Evolutionary conservation across 2,888 invertebrate species (phyloP).

Genomic region (Nemoura dubitans): DNA sequence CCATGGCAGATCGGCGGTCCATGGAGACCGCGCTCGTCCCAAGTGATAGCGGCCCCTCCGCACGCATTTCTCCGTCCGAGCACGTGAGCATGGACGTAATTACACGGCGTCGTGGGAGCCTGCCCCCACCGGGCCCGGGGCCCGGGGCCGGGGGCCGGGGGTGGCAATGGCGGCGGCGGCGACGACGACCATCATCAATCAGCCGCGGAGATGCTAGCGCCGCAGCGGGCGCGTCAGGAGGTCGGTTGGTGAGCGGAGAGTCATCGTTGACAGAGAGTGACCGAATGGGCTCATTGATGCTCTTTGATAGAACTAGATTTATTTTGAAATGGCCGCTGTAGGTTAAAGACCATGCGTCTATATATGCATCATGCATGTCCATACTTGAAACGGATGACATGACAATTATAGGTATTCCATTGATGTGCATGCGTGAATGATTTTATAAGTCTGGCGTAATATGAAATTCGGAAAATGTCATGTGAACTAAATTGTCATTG

Average conservation of each 20-base stretch:
- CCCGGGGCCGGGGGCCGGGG: background rate
- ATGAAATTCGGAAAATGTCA: too few species aligned
- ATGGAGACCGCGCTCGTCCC: too few species aligned
- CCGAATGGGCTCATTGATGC: background rate
- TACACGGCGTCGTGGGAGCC: background rate
- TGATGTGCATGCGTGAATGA: too few species aligned
- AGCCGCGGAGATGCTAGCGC: background rate
- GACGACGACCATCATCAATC: background rate
- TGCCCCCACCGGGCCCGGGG: background rate
- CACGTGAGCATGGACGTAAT: background rate
- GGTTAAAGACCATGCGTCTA: too few species aligned
- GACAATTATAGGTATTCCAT: too few species aligned
- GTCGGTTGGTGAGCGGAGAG: background rate
- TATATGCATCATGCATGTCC: too few species aligned
- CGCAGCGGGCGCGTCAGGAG: too few species aligned
- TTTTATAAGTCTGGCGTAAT: too few species aligned
- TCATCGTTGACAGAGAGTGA: background rate
- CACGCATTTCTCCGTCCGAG: background rate
- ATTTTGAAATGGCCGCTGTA: too few species aligned
- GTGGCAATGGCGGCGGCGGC: background rate
- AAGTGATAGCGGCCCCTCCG: background rate
- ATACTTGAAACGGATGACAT: too few species aligned
- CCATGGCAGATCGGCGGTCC: too few species aligned
- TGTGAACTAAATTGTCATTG: too few species aligned
- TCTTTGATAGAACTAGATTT: background rate